Conservation (phyloP, 2,113 vertebrate species). For the Xiphophorus hellerii region DNA sequence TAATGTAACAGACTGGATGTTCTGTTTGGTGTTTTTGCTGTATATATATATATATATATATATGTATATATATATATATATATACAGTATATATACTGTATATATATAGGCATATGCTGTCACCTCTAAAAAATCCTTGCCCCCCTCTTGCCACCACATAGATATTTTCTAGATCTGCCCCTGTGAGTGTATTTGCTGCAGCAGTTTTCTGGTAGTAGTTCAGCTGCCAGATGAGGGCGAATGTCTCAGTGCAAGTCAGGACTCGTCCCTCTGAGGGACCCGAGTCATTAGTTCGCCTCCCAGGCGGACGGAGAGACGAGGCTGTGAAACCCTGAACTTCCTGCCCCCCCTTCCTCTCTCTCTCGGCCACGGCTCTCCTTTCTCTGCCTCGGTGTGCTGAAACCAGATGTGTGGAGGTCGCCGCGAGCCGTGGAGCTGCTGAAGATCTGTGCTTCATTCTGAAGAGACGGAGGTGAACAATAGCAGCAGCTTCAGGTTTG, state of each 20-base stretch:
- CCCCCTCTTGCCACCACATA: too few relatives aligned
- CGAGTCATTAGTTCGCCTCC: neutral
- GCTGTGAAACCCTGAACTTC: conserved; percentile 79
- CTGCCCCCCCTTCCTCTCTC: conserved; percentile 62
- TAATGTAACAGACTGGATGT: too few relatives aligned
- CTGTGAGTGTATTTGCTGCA: too few relatives aligned
- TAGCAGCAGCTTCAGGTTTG: conserved; percentile 67
- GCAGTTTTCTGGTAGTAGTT: neutral
- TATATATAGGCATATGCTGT: too few relatives aligned
- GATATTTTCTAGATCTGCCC: too few relatives aligned
- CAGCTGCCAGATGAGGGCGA: neutral
- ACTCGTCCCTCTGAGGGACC: neutral
- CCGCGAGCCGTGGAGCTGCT: neutral
- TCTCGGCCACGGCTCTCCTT: conserved; percentile 21
- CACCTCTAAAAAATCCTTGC: too few relatives aligned
- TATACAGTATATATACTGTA: too few relatives aligned
- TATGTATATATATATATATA: too few relatives aligned
- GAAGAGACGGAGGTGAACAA: conserved; percentile 45
- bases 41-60: too few relatives aligned
- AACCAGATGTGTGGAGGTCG: conserved; percentile 38
- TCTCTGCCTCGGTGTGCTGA: conserved; percentile 24
- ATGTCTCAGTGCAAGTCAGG: neutral
- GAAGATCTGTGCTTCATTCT: neutral
- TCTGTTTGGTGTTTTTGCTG: too few relatives aligned
- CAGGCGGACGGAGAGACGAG: neutral